Evolutionary conservation across 1,140 invertebrate species (phyloP).

Genomic region (Eumeta japonica): DNA sequence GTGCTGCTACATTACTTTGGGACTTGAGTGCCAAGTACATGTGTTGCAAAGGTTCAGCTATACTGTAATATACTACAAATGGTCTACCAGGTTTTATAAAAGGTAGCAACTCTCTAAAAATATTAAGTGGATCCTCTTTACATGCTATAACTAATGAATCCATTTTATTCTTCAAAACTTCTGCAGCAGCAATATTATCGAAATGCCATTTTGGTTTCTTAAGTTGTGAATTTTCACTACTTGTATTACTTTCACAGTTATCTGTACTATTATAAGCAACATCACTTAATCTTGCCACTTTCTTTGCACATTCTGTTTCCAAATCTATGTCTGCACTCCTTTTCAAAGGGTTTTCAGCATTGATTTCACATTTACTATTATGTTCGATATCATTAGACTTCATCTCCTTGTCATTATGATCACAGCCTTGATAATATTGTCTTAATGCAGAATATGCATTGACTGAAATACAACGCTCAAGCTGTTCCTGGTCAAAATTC

Average conservation of each 20-base stretch:
- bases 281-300: slow-evolving; percentile 4
- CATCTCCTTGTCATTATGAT: slow-evolving; percentile 21
- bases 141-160: slow-evolving; percentile 78
- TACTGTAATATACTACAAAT: slow-evolving; percentile 79
- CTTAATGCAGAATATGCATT: slow-evolving; percentile 73
- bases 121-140: slow-evolving; percentile 81
- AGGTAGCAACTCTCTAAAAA: slow-evolving; percentile 71
- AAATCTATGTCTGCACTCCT: slow-evolving; percentile 9
- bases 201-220: slow-evolving; percentile 66
- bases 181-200: slow-evolving; percentile 63
- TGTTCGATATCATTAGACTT: slow-evolving; percentile 19
- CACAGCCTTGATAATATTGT: slow-evolving; percentile 61
- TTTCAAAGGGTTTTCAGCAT: slow-evolving; percentile 4
- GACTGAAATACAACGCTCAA: slow-evolving; percentile 65
- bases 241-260: slow-evolving; percentile 7
- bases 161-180: slow-evolving; percentile 62
- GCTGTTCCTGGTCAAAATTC: slow-evolving; percentile 70
- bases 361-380: slow-evolving; percentile 32
- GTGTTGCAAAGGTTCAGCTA: slow-evolving; percentile 79
- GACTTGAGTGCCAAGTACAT: slow-evolving; percentile 75
- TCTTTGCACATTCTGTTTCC: slow-evolving; percentile 17
- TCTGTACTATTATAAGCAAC: slow-evolving; percentile 12
- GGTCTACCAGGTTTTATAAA: slow-evolving; percentile 77
- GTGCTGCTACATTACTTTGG: slow-evolving; percentile 65
- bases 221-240: slow-evolving; percentile 13